Evolutionary conservation across 2,113 vertebrate genomes (phyloP).

Genomic region (Gambusia holbrooki): DNA sequence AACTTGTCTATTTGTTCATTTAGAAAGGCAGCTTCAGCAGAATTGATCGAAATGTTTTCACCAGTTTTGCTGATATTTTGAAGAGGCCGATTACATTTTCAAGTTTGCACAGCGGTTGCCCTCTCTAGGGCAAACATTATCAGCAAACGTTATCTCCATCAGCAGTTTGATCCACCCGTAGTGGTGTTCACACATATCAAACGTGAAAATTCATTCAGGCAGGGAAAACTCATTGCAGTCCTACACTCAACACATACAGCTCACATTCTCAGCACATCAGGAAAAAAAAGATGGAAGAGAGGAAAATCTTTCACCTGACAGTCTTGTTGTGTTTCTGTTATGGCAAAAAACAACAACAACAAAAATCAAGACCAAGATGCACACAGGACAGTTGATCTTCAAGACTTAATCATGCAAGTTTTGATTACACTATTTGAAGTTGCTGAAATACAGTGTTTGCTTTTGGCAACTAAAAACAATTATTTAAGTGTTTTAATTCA

Average conservation of each 20-base stretch:
- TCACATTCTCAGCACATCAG: background rate
- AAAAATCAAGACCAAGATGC: conserved; percentile 4
- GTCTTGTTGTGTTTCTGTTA: conserved; percentile 16
- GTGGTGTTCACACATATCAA: background rate
- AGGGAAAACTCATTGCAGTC: background rate
- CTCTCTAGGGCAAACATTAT: background rate
- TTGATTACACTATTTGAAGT: background rate
- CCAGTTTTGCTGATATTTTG: background rate
- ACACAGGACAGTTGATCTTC: background rate
- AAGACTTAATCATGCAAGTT: background rate
- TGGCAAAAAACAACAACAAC: background rate
- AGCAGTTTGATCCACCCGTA: background rate
- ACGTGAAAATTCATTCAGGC: conserved; percentile 12
- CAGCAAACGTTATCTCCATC: background rate
- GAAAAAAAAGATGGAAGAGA: background rate
- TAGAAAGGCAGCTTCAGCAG: background rate
- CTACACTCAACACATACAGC: background rate
- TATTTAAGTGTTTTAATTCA: background rate
- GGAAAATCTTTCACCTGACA: conserved; percentile 11
- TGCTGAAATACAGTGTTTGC: too few relatives aligned
- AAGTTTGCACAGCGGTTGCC: background rate
- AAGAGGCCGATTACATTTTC: conserved; percentile 3
- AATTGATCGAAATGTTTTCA: background rate
- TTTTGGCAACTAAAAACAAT: background rate
- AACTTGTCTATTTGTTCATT: background rate